Evolutionary conservation across 2,113 vertebrate species (phyloP).

Genomic region (Etheostoma spectabile): DNA sequence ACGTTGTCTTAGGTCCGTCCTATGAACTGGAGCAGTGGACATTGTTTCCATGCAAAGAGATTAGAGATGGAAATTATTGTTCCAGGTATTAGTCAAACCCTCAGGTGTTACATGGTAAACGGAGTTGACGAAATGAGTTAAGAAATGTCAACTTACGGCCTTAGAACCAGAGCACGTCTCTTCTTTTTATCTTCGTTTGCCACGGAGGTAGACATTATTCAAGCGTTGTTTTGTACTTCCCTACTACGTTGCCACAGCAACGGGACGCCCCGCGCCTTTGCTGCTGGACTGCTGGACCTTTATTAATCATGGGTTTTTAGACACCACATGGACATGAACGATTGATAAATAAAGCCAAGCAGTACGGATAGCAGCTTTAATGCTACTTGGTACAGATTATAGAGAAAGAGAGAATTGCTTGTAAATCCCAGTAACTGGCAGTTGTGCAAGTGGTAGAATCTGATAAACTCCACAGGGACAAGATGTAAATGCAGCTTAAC

Average conservation of each 20-base stretch:
- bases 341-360: neutral
- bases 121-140: neutral
- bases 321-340: neutral
- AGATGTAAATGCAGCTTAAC: no score
- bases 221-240: neutral
- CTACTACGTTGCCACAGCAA: slow-evolving; percentile 2
- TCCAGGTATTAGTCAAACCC: no score
- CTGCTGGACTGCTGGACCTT: neutral
- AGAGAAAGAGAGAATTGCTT: neutral
- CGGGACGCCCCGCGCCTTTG: neutral
- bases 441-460: neutral
- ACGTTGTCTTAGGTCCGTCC: no score
- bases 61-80: no score
- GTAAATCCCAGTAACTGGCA: neutral
- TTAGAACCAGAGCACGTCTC: neutral
- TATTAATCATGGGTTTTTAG: no score
- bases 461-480: no score
- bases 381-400: neutral
- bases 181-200: neutral
- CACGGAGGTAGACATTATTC: slow-evolving; percentile 18
- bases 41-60: no score
- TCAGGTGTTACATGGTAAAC: no score
- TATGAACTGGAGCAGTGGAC: no score
- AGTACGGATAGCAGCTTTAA: neutral
- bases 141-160: slow-evolving; percentile 34